phyloP scores from a whole-genome alignment of 2,888 invertebrate species.

The Drosophila vallismaia region DNA sequence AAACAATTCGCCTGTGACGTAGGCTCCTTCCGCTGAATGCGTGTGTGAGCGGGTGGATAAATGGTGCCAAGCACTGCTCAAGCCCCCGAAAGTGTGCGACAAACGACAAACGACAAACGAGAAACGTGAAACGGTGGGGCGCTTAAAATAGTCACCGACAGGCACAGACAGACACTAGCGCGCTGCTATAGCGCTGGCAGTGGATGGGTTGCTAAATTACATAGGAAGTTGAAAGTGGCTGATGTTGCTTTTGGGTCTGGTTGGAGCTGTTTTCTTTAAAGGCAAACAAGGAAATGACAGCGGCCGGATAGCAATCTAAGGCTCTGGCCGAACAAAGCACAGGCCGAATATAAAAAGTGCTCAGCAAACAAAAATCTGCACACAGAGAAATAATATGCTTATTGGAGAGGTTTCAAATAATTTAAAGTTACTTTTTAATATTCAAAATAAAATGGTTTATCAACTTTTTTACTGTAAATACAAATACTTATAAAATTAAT shows the following conservation, averaged over 20 bases:
- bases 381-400: background rate
- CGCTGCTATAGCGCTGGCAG: background rate
- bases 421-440: background rate
- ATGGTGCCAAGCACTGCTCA: slow-evolving; percentile 70
- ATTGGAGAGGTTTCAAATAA: background rate
- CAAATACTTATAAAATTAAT: background rate
- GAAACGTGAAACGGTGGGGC: slow-evolving; percentile 27
- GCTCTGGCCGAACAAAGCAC: slow-evolving; percentile 32
- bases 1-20: slow-evolving; percentile 38
- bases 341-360: slow-evolving; percentile 36
- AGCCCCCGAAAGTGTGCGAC: slow-evolving; percentile 33
- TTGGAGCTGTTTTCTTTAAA: slow-evolving; percentile 29
- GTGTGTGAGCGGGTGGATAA: slow-evolving; percentile 42
- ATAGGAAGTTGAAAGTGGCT: slow-evolving; percentile 22
- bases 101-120: too few relatives aligned
- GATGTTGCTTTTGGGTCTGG: background rate
- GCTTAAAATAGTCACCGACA: slow-evolving; percentile 49
- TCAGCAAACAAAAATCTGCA: slow-evolving; percentile 12
- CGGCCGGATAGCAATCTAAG: slow-evolving; percentile 48
- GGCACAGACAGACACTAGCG: slow-evolving; percentile 44
- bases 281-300: slow-evolving; percentile 51
- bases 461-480: background rate
- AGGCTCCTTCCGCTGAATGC: slow-evolving; percentile 14
- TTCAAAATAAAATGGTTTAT: background rate
- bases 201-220: slow-evolving; percentile 2